Evolutionary conservation across 2,888 invertebrate genomes (phyloP), one percentile per base, ranked within the genome.

Genomic region (Ecliptopera silaceata): DNA sequence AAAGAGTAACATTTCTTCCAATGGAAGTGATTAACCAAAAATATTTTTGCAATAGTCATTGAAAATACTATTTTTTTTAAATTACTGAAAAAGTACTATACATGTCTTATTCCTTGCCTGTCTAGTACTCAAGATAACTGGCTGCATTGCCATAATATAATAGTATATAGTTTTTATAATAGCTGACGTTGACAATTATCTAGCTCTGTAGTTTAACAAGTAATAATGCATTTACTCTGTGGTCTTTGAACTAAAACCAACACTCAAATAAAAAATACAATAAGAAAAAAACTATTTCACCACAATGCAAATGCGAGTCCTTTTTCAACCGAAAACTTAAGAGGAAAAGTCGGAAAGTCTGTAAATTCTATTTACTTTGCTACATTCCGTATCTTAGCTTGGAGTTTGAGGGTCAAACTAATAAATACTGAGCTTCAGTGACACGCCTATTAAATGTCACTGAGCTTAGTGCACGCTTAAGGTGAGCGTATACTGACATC

Each of bases 311-410:
- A 59, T 50, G 34, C 32, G 45, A 26, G 31, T 50, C 56, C 56
- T 49, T 54, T 59, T 57, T 55, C 50, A 43, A 51, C 54, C 46
- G 46, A 55, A 58, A 59, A 59, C 50, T 55, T 50, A 12, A 32
- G 54, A 45, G 50, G 46, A 58, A 57, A 59, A 51, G 59, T 59
- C 59, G 54, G 54, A 42, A 54, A 49, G 50, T 55, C 47, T 59
- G 46, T 45, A 47, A 59, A 59, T 54, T 50, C 45, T 59, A 54
- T 59, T 59, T 59, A 50, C 59, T 59, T 50, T 58, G 42, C 36
- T 38, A 38, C 54, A 39, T 44, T 56, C 22, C 39, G 54, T 54
- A 50, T 59, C 52, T 58, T 49, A 43, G 49, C 50, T 18, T 20
- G 42, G 54, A 31, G 54, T 50, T 31, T 29, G 45, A 12, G 42